These are phyloP conservation scores for Netelia fuscicornis DNA, from an alignment of 2,888 invertebrate genomes.

Conservation along the genomic window DNA sequence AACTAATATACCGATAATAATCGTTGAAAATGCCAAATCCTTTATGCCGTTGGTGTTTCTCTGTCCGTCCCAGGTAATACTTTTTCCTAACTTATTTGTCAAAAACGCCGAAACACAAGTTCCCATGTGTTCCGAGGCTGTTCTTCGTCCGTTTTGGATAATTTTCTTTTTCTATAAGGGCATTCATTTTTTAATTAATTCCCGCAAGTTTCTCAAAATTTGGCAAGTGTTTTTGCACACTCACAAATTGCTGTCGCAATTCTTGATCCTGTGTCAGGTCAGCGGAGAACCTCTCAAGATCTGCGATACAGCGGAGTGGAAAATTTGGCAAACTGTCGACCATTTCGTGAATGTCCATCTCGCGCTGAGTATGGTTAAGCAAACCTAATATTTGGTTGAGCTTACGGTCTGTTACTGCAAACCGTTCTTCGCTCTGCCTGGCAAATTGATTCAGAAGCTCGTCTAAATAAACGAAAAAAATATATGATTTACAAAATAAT, in stretches of 20 bases:
- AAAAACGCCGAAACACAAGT: conserved; percentile 5
- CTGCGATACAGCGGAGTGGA: conserved; percentile 14
- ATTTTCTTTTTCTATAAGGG: conserved; percentile 8
- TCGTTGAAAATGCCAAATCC: background rate
- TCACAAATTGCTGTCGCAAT: conserved; percentile 12
- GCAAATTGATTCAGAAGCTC: conserved; percentile 13
- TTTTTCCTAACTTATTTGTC: conserved; percentile 17
- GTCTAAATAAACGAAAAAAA: conserved; percentile 7
- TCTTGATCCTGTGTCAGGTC: conserved; percentile 11
- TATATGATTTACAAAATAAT: conserved; percentile 3
- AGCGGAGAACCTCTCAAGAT: background rate
- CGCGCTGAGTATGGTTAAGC: conserved; percentile 13
- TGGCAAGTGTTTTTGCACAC: background rate
- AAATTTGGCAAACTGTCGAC: conserved; percentile 2
- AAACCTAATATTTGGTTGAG: conserved; percentile 19
- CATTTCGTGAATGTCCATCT: background rate
- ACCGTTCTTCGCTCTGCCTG: conserved; percentile 8
- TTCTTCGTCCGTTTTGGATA: conserved; percentile 22
- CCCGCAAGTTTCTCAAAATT: background rate
- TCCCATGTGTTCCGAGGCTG: background rate
- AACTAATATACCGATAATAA: background rate
- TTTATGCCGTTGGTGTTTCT: conserved; percentile 10
- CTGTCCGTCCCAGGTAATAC: conserved; percentile 20
- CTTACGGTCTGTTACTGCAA: background rate
- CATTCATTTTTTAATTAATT: background rate